Percentiles rank a stretch among this genome's conserved stretches.
phyloP scores from a whole-genome alignment of 2,888 invertebrate genomes.

The Acanthoscelides obtectus region DNA sequence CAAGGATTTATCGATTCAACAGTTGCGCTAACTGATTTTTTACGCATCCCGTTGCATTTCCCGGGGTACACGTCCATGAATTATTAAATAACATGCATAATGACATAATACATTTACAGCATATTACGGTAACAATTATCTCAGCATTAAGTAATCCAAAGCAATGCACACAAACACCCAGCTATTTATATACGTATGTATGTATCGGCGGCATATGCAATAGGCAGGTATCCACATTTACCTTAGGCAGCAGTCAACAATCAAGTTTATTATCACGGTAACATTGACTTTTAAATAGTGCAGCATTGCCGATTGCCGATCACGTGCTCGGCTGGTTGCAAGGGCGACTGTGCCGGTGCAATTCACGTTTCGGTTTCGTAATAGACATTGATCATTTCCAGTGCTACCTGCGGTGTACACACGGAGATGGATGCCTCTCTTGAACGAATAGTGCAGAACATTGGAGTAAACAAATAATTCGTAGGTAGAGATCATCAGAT shows the following conservation, averaged over 20 bases:
- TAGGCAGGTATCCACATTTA: neutral
- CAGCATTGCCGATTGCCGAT: neutral
- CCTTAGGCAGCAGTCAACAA: neutral
- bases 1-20: no score
- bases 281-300: slow-evolving; percentile 1
- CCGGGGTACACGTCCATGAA: neutral
- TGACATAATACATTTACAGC: neutral
- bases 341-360: neutral
- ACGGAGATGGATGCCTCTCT: no score
- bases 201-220: neutral
- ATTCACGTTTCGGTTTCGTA: neutral
- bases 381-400: neutral
- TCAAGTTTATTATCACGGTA: slow-evolving; percentile 3
- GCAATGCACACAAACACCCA: neutral
- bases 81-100: neutral
- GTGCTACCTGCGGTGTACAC: neutral
- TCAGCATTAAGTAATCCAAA: slow-evolving; percentile 1
- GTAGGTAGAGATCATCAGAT: no score
- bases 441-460: no score
- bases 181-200: neutral
- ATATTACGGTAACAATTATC: slow-evolving; percentile 1
- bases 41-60: neutral
- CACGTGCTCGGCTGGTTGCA: slow-evolving; percentile 1
- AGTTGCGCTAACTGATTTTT: neutral
- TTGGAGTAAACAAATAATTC: no score